Evolutionary conservation across 2,113 vertebrate genomes (phyloP), one percentile per base, ranked within the genome.

Genomic region (Strix uralensis): DNA sequence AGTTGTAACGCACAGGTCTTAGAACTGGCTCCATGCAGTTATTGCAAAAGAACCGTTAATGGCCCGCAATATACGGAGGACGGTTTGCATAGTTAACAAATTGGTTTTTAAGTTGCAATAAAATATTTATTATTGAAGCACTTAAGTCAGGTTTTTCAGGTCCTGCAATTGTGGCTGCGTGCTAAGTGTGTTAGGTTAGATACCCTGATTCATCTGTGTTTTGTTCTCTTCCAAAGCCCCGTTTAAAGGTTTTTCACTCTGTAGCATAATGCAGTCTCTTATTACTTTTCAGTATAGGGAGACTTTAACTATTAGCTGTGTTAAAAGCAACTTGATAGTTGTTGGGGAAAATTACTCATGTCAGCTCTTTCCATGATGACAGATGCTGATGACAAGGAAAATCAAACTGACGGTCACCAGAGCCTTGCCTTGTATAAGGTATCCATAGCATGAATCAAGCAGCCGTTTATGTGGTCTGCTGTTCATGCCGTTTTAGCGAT

Each of bases 111-210:
- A 86, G 87, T 70, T 7, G 10, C 63, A 83, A 81, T 96, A 57
- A 94, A 95, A 78, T 96, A 88, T 96, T 96, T 93, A 91, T 96
- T 92, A 54, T 66, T 61, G 46, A 70, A 95, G 87, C 93, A 91
- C 94, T 97, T 95, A 96, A 81, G 42, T 66, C 74, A 80, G 74
- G 67, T 55, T 73, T 94, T 94, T 88, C 71, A 38, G 74, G 85
- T 81, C 71, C 65, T 86, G 51, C 47, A 72, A 0, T 93, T 95
- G 91, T 80, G 92, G 87, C 90, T 94, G 88, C 1, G 3, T 66
- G 62, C 74, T 80, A 19, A 80, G 54, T 70, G 93, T 77, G 58
- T 88, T 72, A 67, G 59, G 59, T 87, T 86, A 66, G 81, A 80
- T 75, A 49, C 82, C 90, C 84, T 58, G 54, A 77, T 88, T 77